Evolutionary conservation across 1,140 invertebrate genomes (phyloP).

Genomic region (Oryctes rhinoceros): DNA sequence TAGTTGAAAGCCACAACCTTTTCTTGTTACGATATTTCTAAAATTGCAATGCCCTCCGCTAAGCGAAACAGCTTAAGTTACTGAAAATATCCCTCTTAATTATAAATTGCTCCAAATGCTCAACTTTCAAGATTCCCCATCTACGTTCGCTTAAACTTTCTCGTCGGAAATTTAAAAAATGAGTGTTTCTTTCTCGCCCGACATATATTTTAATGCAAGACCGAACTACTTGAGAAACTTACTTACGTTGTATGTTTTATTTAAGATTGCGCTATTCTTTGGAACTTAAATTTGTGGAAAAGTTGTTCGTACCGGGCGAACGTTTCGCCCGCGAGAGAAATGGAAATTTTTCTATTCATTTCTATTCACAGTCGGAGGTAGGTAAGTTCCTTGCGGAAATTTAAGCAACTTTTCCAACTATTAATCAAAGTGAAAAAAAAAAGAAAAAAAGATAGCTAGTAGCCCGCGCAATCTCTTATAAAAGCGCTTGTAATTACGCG

Average conservation of each 20-base stretch:
- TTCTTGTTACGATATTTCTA: no score
- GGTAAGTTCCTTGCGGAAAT: neutral
- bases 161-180: neutral
- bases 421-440: neutral
- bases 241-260: constrained; percentile 3
- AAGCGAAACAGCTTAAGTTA: constrained; percentile 1
- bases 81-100: neutral
- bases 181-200: neutral
- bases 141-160: neutral
- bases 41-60: no score
- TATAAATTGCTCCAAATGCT: neutral
- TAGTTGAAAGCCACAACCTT: no score
- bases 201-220: constrained; percentile 12
- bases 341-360: neutral
- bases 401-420: constrained; percentile 5
- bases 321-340: neutral
- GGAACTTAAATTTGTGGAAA: neutral
- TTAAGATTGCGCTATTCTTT: constrained; percentile 6
- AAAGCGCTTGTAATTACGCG: no score
- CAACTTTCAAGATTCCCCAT: neutral
- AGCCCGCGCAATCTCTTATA: no score
- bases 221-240: constrained; percentile 1
- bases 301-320: neutral
- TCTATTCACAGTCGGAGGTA: neutral
- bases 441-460: neutral